phyloP scores from a whole-genome alignment of 2,888 invertebrate genomes.

The Willowsia nigromaculata region DNA sequence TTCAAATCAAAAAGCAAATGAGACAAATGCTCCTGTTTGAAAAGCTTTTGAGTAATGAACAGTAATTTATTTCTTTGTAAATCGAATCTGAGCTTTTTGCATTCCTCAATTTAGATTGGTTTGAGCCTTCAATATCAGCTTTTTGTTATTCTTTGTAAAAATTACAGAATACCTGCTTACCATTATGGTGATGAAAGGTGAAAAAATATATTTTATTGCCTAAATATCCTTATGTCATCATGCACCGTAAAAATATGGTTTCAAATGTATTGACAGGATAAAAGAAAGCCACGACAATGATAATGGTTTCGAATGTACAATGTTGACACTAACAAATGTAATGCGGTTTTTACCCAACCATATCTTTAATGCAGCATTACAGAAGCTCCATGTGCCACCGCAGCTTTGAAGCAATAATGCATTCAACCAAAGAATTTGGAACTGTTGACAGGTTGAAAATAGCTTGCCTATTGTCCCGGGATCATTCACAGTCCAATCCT shows the following conservation, averaged over 20 bases:
- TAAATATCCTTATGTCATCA: not conserved
- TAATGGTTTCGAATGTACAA: not conserved
- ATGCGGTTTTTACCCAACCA: constrained; percentile 26
- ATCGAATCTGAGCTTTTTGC: not conserved
- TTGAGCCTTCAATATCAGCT: not conserved
- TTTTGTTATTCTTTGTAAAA: too few species aligned
- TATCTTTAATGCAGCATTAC: not conserved
- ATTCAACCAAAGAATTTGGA: not conserved
- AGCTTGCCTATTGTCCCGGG: constrained; percentile 17
- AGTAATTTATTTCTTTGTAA: not conserved
- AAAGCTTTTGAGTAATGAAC: constrained; percentile 3
- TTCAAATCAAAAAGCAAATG: not conserved
- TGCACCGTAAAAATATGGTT: not conserved
- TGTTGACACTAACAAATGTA: constrained; percentile 21
- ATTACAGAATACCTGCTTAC: not conserved
- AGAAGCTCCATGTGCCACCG: not conserved
- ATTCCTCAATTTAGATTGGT: not conserved
- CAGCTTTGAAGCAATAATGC: not conserved
- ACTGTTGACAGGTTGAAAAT: constrained; percentile 51
- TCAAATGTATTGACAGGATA: not conserved
- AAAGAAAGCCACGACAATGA: not conserved
- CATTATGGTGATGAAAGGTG: not conserved
- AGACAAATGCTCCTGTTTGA: not conserved
- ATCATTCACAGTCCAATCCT: constrained; percentile 28
- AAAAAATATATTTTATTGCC: not conserved